Conservation (phyloP, 1,140 invertebrate genomes). For the Paracyclopina nana region DNA sequence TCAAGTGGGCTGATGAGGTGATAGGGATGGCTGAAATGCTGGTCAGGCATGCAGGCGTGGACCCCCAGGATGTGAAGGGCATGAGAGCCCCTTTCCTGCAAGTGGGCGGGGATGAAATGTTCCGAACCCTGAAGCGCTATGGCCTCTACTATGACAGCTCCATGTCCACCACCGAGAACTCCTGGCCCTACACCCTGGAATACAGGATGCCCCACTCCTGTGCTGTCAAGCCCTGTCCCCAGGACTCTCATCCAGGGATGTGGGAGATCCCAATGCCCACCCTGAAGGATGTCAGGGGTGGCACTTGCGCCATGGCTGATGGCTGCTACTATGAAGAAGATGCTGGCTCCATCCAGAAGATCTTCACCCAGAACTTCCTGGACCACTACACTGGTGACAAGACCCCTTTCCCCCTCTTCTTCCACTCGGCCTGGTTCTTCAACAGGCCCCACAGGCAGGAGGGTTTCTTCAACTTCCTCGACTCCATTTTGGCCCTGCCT, state of each 20-base stretch:
- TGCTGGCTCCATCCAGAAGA: conserved; percentile 24
- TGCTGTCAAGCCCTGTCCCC: conserved; percentile 22
- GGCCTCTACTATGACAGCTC: conserved; percentile 22
- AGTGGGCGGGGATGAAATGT: conserved; percentile 19
- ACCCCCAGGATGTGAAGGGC: conserved; percentile 23
- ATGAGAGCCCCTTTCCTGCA: conserved; percentile 27
- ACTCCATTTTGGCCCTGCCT: conserved; percentile 23
- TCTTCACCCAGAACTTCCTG: conserved; percentile 26
- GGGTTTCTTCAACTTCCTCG: conserved; percentile 24
- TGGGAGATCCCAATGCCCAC: conserved; percentile 22
- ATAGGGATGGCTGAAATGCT: conserved; percentile 72
- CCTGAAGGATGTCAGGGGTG: conserved; percentile 18
- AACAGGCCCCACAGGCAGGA: conserved; percentile 21
- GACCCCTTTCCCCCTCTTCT: conserved; percentile 25
- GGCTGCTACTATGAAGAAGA: conserved; percentile 23
- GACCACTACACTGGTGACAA: conserved; percentile 26
- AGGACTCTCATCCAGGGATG: conserved; percentile 17
- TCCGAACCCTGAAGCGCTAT: conserved; percentile 18
- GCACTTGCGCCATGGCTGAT: conserved; percentile 26
- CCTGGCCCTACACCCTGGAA: conserved; percentile 22
- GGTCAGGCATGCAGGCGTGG: conserved; percentile 33
- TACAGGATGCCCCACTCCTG: conserved; percentile 22
- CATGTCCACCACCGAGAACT: conserved; percentile 20
- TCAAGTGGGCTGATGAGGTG: conserved; percentile 78
- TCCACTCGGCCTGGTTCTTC: conserved; percentile 26